Percentiles rank a stretch among this genome's conserved stretches.
phyloP scores from a whole-genome alignment of 2,113 vertebrate genomes.

The Cinclus cinclus region DNA sequence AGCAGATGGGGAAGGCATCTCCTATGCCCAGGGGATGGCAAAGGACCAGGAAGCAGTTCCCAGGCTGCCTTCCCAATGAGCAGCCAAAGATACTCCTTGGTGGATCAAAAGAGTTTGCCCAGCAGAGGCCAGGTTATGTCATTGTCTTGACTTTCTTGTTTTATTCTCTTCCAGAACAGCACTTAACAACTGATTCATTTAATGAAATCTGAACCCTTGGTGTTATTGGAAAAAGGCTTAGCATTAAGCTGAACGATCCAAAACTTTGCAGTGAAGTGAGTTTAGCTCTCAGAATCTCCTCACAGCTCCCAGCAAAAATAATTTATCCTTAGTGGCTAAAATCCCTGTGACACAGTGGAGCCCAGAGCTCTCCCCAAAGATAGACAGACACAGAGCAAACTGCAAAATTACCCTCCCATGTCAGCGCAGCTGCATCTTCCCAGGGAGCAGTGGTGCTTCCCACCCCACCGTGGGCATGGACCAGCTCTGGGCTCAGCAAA shows the following conservation, averaged over 20 bases:
- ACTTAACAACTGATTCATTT: too few relatives aligned
- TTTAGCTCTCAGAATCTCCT: background rate
- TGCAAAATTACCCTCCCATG: background rate
- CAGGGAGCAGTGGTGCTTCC: background rate
- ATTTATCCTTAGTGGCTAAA: background rate
- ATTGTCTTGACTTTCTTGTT: background rate
- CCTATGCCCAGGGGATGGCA: background rate
- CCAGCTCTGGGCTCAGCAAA: background rate
- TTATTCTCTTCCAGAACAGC: too few relatives aligned
- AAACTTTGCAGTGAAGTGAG: background rate
- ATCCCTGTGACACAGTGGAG: background rate
- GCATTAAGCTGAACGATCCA: background rate
- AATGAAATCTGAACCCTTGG: background rate
- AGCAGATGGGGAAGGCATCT: background rate
- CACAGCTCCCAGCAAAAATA: background rate
- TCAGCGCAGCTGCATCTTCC: background rate
- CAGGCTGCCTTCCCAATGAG: background rate
- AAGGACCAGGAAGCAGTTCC: background rate
- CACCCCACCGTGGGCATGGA: accelerated
- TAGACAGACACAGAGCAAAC: background rate
- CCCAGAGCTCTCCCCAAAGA: background rate
- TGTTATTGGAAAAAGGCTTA: background rate
- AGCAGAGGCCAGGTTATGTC: background rate
- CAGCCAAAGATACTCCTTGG: background rate
- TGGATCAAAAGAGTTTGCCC: background rate